Base-by-base conservation (phyloP, 2,888 invertebrate species). In the Cosmorhoe ocellata region DNA sequence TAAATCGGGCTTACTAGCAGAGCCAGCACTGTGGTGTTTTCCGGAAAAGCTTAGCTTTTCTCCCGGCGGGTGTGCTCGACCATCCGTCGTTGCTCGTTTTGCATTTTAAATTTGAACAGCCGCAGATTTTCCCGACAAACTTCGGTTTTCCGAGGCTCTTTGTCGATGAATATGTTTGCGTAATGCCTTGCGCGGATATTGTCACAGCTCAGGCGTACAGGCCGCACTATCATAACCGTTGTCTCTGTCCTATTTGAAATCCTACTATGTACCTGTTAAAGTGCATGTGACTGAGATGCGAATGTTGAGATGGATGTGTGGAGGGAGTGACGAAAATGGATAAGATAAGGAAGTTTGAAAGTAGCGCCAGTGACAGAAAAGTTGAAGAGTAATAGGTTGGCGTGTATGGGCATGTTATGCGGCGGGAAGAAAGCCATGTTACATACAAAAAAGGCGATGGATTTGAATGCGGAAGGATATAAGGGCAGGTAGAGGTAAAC, bases 71-170 rank as follows among this genome's bases (percentile, higher is more conserved):
- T 60, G 53, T 59, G 61, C 55, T 59, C 66, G 63, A 55, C 68
- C 71, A 61, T 63, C 69, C 69, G 69, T 64, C 69, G 44, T 18
- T 62, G 66, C 51, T 62, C 67, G 71, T 61, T 67, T 71, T 65
- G 63, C 69, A 80, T 79, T 81, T 81, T 66, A 79, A 80, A 78
- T 81, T 78, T 72, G 74, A 77, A 77, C 76, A 71, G 64, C 69
- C 66, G 59, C 71, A 68, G 58, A 74, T 71, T 76, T 24, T 69
- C 59, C 61, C 64, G 64, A 63, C 63, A 58, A 74, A 72, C 67
- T 76, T 69, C 56, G 48, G 42, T 58, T 55, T 59, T 51, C 47
- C 46, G 41, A 39, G 63, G 58, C 61, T 65, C 69, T 69, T 72
- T 73, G 69, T 66, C 63, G 59, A 63, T 42, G 68, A 69, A 75